These are phyloP conservation scores for Cassiopea xamachana DNA, from an alignment of 30 jellyfish, hydroid and myxozoan species.

Conservation along the genomic window DNA sequence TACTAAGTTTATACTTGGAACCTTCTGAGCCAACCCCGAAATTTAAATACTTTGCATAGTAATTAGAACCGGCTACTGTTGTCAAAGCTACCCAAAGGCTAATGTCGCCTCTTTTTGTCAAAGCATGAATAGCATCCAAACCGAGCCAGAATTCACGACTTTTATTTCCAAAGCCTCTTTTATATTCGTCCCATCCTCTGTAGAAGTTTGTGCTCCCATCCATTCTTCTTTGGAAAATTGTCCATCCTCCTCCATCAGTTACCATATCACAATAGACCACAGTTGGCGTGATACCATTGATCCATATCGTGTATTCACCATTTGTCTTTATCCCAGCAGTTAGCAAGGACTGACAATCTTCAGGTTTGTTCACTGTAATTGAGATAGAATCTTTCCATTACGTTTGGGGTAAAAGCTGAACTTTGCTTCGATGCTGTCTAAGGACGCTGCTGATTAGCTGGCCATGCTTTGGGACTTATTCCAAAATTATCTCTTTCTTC, in stretches of 20 bases:
- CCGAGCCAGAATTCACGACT: constrained; percentile 17
- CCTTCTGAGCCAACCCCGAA: constrained; percentile 14
- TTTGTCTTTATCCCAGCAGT: neutral
- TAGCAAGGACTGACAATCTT: constrained; percentile 4
- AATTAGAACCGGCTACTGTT: neutral
- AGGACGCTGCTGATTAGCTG: too few species aligned
- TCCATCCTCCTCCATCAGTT: constrained; percentile 27
- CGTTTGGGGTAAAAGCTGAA: too few species aligned
- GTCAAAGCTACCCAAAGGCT: neutral
- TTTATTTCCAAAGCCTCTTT: constrained; percentile 6
- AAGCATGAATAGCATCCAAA: neutral
- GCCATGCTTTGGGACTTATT: too few species aligned
- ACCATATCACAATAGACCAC: constrained; percentile 12
- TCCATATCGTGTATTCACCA: constrained; percentile 28
- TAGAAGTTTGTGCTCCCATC: constrained; percentile 11
- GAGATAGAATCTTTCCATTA: neutral
- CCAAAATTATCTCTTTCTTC: too few species aligned
- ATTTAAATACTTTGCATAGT: neutral
- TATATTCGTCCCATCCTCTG: constrained; percentile 6
- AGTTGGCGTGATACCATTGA: constrained; percentile 25
- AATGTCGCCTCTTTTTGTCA: neutral
- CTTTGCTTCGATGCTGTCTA: too few species aligned
- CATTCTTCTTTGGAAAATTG: constrained; percentile 7
- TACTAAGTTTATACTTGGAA: neutral
- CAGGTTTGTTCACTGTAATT: neutral